phyloP scores from a whole-genome alignment of 2,113 vertebrate genomes.

The Sylvia atricapilla region DNA sequence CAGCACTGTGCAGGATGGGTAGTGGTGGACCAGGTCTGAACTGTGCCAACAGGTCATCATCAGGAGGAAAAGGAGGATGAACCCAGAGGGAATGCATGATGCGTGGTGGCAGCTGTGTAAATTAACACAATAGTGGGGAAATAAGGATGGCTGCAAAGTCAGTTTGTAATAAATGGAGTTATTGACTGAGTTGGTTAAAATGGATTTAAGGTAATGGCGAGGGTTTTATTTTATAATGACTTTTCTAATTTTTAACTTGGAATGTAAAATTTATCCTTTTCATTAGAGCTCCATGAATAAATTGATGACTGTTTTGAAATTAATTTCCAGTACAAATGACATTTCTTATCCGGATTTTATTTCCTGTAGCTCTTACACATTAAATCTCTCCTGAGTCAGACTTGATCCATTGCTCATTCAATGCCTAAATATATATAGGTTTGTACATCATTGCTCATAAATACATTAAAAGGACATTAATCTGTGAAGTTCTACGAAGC shows the following conservation, averaged over 20 bases:
- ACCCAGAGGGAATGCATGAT: background rate
- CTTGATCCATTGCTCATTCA: background rate
- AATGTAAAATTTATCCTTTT: background rate
- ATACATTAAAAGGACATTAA: slow-evolving; percentile 37
- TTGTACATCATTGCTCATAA: slow-evolving; percentile 5
- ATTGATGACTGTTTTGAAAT: background rate
- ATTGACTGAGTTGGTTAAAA: background rate
- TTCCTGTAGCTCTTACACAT: background rate
- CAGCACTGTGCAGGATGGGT: background rate
- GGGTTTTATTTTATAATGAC: background rate
- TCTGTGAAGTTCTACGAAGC: background rate
- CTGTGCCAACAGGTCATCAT: too few relatives aligned
- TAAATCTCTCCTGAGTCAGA: background rate
- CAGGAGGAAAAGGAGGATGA: background rate
- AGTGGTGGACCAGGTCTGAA: background rate
- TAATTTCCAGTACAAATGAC: background rate
- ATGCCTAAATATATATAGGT: background rate
- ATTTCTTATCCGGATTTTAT: background rate
- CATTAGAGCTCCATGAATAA: background rate
- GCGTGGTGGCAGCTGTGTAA: background rate
- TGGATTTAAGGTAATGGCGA: background rate
- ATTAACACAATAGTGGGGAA: background rate
- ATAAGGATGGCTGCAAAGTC: background rate
- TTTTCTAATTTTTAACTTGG: background rate
- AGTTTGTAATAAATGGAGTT: background rate